Conservation (phyloP, 2,113 vertebrate genomes). For the Propithecus coquereli region DNA sequence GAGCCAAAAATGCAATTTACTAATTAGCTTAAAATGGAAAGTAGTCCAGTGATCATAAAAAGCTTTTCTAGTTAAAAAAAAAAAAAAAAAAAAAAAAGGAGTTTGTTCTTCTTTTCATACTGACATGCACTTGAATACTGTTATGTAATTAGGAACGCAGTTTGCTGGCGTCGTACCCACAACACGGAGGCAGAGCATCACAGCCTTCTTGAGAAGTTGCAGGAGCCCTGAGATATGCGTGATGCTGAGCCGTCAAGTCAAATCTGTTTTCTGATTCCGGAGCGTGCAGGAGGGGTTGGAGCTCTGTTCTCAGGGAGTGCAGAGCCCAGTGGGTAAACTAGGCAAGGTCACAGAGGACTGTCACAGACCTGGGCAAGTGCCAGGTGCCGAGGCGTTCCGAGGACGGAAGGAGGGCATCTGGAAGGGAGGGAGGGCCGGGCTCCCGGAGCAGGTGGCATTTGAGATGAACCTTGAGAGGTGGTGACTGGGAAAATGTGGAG, state of each 20-base stretch:
- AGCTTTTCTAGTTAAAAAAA: constrained; percentile 34
- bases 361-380: fast-evolving
- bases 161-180: background rate
- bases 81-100: background rate
- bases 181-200: background rate
- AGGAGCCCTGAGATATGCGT: background rate
- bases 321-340: background rate
- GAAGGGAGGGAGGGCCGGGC: background rate
- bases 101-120: background rate
- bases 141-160: background rate
- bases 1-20: constrained; percentile 71
- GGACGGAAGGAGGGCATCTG: background rate
- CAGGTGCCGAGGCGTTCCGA: background rate
- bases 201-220: background rate
- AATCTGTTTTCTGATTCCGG: background rate
- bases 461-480: background rate
- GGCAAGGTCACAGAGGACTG: background rate
- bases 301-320: background rate
- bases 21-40: constrained; percentile 72
- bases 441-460: background rate
- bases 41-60: constrained; percentile 48
- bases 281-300: fast-evolving
- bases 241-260: background rate
- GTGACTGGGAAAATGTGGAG: background rate
- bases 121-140: background rate